Evolutionary conservation across 1,140 invertebrate species (phyloP).

Genomic region (Neodiprion pinetum): DNA sequence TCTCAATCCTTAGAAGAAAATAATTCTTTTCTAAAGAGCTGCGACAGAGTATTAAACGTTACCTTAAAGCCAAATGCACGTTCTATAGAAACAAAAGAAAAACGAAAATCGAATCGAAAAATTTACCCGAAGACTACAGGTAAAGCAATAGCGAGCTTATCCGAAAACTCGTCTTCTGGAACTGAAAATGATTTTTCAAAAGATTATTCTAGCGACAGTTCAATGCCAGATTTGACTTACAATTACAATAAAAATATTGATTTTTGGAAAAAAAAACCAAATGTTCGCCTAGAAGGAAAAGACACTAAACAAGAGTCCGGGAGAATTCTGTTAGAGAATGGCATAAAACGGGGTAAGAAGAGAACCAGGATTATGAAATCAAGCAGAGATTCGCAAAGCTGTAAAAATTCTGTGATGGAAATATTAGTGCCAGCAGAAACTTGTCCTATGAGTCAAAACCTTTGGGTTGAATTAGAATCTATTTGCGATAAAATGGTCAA

Average conservation of each 20-base stretch:
- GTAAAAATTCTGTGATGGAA: background rate
- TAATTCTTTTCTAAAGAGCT: constrained; percentile 23
- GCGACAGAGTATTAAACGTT: constrained; percentile 21
- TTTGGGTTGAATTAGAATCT: background rate
- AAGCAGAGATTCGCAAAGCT: background rate
- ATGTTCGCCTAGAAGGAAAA: background rate
- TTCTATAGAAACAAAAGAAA: background rate
- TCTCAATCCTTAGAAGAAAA: constrained; percentile 22
- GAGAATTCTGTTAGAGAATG: background rate
- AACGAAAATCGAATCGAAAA: background rate
- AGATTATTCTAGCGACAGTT: constrained; percentile 14
- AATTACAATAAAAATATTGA: background rate
- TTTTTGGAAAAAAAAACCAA: background rate
- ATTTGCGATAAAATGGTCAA: background rate
- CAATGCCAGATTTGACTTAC: constrained; percentile 18
- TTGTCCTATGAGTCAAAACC: background rate
- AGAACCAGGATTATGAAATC: background rate
- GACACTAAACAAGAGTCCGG: background rate
- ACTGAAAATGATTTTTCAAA: constrained; percentile 13
- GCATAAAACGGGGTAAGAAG: background rate
- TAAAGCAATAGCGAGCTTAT: constrained; percentile 13
- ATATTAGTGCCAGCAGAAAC: background rate
- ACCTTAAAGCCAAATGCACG: constrained; percentile 4
- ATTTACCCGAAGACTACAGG: constrained; percentile 14
- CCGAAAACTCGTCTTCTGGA: constrained; percentile 16